Base-by-base conservation (phyloP, 2,113 vertebrate species). In the Oriolus oriolus region DNA sequence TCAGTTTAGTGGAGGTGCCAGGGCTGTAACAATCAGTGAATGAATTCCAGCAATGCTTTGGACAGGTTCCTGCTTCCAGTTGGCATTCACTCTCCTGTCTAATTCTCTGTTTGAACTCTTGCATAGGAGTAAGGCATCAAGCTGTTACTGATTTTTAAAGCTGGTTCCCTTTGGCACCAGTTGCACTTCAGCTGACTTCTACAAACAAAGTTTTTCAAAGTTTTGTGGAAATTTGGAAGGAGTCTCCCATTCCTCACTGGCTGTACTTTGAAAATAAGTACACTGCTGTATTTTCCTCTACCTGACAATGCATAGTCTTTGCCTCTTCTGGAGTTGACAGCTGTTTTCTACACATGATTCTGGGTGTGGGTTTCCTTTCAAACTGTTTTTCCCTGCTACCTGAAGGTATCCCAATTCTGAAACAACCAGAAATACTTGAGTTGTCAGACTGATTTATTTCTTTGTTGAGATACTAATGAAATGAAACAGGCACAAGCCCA, bases 1-100 rank as follows among this genome's bases (percentile, higher is more conserved):
- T 68, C 60, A 80, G 39, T 90, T 90, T 42, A 80, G 16, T 66
- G 31, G 37, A 93, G 90, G 63, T 94, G 71, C 65, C 0, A 16
- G 50, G 80, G 60, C 64, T 4, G 5, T 81, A 88, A 92, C 0
- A 11, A 84, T 88, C 56, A 86, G 31, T 18, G 70, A 90, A 64
- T 87, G 41, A 81, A 94, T 95, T 86, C 83, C 90, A 95, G 71
- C 79, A 90, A 88, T 57, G 64, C 81, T 95, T 94, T 96, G 95
- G 83, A 88, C 56, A 44, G 17, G 12, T 89, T 97, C 80, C 88
- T 86, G 23, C 65, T 78, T 93, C 80, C 53, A 94, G 44, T 7
- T 95, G 95, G 90, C 73, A 71, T 93, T 84, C 2, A 1, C 18
- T 80, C 50, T 88, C 56, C 52, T 69, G 45, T 87, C 66, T 90